These are phyloP conservation scores for Silvanus unidentatus DNA, from an alignment of 2,888 invertebrate genomes.

Conservation along the genomic window DNA sequence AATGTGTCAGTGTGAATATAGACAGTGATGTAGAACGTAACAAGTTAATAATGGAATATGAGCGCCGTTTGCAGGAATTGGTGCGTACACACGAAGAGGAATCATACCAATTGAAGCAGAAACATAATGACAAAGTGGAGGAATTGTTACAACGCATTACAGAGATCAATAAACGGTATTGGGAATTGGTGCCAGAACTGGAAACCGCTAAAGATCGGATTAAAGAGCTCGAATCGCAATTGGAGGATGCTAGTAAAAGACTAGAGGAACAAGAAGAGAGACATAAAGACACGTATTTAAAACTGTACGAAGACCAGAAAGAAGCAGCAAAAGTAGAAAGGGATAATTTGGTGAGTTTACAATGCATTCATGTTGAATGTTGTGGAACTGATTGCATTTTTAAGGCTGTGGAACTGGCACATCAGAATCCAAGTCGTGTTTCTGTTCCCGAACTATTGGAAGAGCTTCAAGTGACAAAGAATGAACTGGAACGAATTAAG, in stretches of 20 bases:
- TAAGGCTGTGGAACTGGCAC: conserved; percentile 49
- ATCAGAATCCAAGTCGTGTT: conserved; percentile 60
- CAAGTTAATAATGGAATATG: conserved; percentile 65
- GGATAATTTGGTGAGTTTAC: conserved; percentile 58
- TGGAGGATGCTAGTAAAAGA: conserved; percentile 64
- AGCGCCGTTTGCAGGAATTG: conserved; percentile 69
- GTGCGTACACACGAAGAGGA: conserved; percentile 59
- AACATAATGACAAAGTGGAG: conserved; percentile 75
- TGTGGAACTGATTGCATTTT: conserved; percentile 12
- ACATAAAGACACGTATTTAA: conserved; percentile 70
- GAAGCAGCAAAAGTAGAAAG: conserved; percentile 70
- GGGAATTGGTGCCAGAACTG: conserved; percentile 68
- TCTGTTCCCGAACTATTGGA: conserved; percentile 76
- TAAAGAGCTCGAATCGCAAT: conserved; percentile 63
- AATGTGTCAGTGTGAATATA: conserved; percentile 10
- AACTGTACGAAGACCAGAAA: conserved; percentile 76
- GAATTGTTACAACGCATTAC: conserved; percentile 64
- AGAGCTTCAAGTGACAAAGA: conserved; percentile 78
- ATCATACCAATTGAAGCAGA: conserved; percentile 69
- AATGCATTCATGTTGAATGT: neutral
- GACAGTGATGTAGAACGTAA: conserved; percentile 59
- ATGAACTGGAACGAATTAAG: conserved; percentile 82
- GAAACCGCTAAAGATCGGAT: conserved; percentile 67
- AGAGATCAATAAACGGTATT: conserved; percentile 71
- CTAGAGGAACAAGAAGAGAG: conserved; percentile 66